These are phyloP conservation scores for Siniperca undulata DNA, from an alignment of 2,797 vertebrate genomes.

Conservation along the genomic window DNA sequence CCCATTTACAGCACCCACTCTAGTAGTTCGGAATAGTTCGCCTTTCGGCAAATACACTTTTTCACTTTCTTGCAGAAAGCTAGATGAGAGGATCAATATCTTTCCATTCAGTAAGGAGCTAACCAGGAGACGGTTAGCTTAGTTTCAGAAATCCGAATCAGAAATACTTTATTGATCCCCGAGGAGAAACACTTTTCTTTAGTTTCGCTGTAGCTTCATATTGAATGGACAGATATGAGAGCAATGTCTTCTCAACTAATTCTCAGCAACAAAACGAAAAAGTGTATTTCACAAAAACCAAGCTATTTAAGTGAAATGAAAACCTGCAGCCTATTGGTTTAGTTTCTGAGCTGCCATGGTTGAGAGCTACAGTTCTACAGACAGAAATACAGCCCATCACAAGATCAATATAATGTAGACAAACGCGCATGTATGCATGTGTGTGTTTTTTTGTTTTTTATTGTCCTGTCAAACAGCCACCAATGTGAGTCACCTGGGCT, in stretches of 20 bases:
- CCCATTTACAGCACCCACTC: background rate
- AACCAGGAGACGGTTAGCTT: too few species aligned
- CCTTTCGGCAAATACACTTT: background rate
- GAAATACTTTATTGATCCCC: too few species aligned
- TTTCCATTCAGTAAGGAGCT: too few species aligned
- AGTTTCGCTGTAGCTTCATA: background rate
- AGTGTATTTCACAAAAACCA: background rate
- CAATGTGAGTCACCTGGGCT: slow-evolving; percentile 87
- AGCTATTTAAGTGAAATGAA: background rate
- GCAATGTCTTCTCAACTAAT: background rate
- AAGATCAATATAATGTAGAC: background rate
- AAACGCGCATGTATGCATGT: background rate
- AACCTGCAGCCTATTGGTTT: background rate
- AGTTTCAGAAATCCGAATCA: too few species aligned
- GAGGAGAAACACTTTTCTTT: too few species aligned
- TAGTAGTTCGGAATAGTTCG: background rate
- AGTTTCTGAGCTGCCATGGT: background rate
- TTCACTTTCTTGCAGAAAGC: too few species aligned
- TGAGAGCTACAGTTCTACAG: background rate
- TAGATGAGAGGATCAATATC: too few species aligned
- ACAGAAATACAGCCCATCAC: background rate
- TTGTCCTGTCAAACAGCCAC: slow-evolving; percentile 84
- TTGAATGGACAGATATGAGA: background rate
- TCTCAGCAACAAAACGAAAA: background rate
- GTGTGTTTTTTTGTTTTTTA: background rate